Conservation (phyloP, 2,797 vertebrate species). For the Danio albolineatus region DNA sequence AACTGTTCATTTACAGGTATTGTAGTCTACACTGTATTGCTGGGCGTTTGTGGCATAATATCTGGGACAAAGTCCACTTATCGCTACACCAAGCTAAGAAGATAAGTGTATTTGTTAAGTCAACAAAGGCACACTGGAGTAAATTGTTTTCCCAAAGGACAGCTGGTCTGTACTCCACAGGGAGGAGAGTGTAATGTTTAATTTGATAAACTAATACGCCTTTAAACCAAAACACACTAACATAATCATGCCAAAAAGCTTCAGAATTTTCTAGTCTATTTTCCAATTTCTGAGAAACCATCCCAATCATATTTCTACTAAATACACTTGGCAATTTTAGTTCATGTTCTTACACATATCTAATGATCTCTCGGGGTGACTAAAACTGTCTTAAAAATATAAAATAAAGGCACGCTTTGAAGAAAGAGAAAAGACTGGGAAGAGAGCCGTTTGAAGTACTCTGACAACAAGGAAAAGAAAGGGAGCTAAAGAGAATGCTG, state of each 20-base stretch:
- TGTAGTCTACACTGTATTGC: too few species aligned
- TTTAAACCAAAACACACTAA: constrained; percentile 21
- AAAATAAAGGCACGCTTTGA: constrained; percentile 11
- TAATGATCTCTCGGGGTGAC: background rate
- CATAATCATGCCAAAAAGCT: background rate
- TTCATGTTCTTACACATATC: constrained; percentile 14
- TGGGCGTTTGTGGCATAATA: too few species aligned
- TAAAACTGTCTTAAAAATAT: background rate
- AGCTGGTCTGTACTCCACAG: background rate
- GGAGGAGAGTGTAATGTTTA: constrained; percentile 13
- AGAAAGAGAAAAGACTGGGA: background rate
- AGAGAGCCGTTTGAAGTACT: constrained; percentile 6
- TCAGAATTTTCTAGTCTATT: background rate
- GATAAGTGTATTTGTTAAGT: background rate
- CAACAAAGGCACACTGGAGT: constrained; percentile 7
- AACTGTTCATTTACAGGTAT: too few species aligned
- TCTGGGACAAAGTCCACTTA: background rate
- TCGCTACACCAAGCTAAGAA: background rate
- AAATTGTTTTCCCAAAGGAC: constrained; percentile 16
- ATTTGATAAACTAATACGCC: background rate
- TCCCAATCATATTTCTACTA: background rate
- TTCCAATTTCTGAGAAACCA: background rate
- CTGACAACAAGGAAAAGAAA: background rate
- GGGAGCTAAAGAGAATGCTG: background rate
- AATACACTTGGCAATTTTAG: background rate